These are phyloP conservation scores for Ibidorhyncha struthersii DNA, from an alignment of 2,113 vertebrate species.

Conservation along the genomic window DNA sequence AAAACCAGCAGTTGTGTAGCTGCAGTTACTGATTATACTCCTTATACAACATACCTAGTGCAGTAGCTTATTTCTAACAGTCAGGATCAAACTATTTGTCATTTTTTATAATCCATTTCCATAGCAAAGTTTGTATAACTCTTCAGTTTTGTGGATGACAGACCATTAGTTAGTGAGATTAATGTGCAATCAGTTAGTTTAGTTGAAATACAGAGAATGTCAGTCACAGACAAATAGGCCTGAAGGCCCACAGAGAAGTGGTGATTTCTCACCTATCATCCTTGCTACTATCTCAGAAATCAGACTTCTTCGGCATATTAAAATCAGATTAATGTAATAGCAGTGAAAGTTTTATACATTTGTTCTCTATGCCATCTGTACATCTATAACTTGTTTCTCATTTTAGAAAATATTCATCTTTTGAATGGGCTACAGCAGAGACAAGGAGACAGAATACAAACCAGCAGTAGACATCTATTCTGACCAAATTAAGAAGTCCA, in stretches of 20 bases:
- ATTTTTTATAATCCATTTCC: background rate
- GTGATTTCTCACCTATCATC: background rate
- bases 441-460: background rate
- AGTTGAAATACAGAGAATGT: background rate
- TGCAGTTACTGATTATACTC: background rate
- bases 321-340: background rate
- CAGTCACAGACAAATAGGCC: background rate
- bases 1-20: background rate
- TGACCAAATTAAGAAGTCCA: background rate
- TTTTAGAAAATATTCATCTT: background rate
- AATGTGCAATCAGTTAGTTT: background rate
- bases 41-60: background rate
- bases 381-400: background rate
- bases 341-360: background rate
- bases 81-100: background rate
- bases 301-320: background rate
- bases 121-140: background rate
- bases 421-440: background rate
- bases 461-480: background rate
- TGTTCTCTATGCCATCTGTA: background rate
- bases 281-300: background rate
- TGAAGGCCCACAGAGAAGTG: background rate
- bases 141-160: background rate
- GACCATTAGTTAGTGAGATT: background rate
- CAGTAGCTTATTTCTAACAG: background rate